Evolutionary conservation across 2,888 invertebrate species (phyloP).

Genomic region (Eurois occulta): DNA sequence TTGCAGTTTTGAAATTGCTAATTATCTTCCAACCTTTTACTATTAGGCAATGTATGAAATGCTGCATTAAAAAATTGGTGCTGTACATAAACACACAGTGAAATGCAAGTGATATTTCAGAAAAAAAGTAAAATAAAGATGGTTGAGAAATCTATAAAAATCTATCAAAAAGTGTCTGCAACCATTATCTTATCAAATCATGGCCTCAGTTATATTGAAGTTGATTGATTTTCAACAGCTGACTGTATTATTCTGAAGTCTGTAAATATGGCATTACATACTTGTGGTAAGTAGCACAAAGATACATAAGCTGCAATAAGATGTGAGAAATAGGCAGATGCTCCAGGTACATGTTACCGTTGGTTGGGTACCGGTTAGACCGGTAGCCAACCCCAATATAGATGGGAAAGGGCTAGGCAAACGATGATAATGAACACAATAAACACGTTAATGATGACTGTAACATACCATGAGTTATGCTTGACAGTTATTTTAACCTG

Average conservation of each 20-base stretch:
- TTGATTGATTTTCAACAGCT: constrained; percentile 40
- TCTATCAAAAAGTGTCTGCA: background rate
- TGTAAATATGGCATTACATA: background rate
- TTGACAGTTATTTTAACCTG: too few species aligned
- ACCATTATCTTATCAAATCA: constrained; percentile 48
- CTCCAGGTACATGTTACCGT: too few species aligned
- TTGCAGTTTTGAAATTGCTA: background rate
- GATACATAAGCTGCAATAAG: background rate
- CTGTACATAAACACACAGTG: background rate
- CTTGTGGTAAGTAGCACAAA: background rate
- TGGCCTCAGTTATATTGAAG: background rate
- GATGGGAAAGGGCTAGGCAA: too few species aligned
- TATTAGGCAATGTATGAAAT: background rate
- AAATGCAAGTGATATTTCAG: background rate
- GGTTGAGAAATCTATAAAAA: background rate
- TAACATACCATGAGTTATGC: too few species aligned
- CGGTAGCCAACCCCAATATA: too few species aligned
- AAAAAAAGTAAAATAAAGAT: background rate
- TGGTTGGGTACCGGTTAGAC: too few species aligned
- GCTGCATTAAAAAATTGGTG: too few species aligned
- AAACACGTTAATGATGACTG: too few species aligned
- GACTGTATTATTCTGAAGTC: background rate
- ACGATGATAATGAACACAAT: too few species aligned
- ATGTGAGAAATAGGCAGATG: too few species aligned
- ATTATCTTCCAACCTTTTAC: background rate